These are phyloP conservation scores for Thecocarcelia acutangulata DNA, from an alignment of 2,888 invertebrate species.

Conservation along the genomic window DNA sequence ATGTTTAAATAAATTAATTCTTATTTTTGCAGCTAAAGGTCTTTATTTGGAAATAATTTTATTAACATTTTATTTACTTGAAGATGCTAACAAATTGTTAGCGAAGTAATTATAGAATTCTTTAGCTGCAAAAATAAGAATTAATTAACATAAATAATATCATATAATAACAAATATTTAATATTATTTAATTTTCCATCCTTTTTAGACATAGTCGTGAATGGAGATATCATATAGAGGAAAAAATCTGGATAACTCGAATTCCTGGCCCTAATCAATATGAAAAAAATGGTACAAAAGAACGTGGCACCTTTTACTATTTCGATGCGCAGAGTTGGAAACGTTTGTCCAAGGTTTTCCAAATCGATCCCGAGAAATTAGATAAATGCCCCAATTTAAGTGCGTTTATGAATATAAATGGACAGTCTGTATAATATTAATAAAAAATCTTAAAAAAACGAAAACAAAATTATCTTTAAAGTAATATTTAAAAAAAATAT, in stretches of 20 bases:
- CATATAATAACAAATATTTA: no score
- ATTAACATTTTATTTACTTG: no score
- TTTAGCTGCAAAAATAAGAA: no score
- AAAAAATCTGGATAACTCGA: constrained; percentile 99
- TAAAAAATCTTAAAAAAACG: constrained; percentile 74
- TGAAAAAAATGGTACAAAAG: constrained; percentile 97
- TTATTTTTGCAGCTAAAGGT: no score
- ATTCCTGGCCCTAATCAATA: constrained; percentile 96
- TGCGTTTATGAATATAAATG: constrained; percentile 81
- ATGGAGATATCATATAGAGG: constrained; percentile 99
- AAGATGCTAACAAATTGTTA: no score
- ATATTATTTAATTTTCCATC: background rate
- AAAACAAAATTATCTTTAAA: constrained; percentile 73
- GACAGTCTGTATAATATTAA: constrained; percentile 82
- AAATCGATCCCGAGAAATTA: constrained; percentile 98
- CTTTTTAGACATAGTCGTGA: constrained; percentile 94
- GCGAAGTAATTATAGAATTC: no score
- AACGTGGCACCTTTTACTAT: constrained; percentile 99
- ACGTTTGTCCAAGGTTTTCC: constrained; percentile 99
- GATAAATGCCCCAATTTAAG: constrained; percentile 86
- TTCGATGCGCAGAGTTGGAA: constrained; percentile 99
- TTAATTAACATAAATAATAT: no score
- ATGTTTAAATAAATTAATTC: no score
- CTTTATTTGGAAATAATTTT: no score
- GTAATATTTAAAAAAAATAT: constrained; percentile 68